Evolutionary conservation across 2,113 vertebrate species (phyloP).

Genomic region (Rattus rattus): DNA sequence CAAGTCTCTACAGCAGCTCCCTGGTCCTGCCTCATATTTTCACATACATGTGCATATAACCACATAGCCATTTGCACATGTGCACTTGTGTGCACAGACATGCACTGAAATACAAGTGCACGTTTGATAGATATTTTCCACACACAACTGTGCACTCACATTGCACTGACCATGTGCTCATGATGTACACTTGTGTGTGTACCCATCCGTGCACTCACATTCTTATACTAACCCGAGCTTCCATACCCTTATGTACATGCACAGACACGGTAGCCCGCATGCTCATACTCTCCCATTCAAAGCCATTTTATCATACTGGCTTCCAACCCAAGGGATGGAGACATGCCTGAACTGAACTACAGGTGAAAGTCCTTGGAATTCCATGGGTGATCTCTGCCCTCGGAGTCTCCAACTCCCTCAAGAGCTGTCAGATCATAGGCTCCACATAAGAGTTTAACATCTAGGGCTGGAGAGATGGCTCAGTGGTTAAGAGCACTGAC

Average conservation of each 20-base stretch:
- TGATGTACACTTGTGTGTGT: not conserved
- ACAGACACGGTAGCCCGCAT: not conserved
- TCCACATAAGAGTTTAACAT: not conserved
- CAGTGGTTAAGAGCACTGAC: too few relatives aligned
- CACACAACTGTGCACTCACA: too few relatives aligned
- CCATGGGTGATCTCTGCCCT: not conserved
- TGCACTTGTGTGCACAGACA: not conserved
- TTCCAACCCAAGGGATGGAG: accelerated
- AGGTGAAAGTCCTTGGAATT: not conserved
- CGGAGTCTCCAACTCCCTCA: not conserved
- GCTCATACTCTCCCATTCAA: not conserved
- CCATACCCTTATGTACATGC: not conserved
- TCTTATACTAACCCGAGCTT: not conserved
- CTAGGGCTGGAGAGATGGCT: not conserved
- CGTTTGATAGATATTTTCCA: not conserved
- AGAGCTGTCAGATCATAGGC: accelerated
- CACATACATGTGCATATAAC: not conserved
- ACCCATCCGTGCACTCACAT: not conserved
- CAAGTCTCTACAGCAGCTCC: not conserved
- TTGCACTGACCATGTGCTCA: not conserved
- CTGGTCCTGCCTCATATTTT: not conserved
- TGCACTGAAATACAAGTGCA: not conserved
- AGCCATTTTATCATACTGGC: not conserved
- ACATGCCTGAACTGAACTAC: not conserved
- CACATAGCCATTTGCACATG: not conserved